Percentiles rank a stretch among this genome's conserved stretches.
phyloP scores from a whole-genome alignment of 2,113 vertebrate genomes.

The Pitta sordida region DNA sequence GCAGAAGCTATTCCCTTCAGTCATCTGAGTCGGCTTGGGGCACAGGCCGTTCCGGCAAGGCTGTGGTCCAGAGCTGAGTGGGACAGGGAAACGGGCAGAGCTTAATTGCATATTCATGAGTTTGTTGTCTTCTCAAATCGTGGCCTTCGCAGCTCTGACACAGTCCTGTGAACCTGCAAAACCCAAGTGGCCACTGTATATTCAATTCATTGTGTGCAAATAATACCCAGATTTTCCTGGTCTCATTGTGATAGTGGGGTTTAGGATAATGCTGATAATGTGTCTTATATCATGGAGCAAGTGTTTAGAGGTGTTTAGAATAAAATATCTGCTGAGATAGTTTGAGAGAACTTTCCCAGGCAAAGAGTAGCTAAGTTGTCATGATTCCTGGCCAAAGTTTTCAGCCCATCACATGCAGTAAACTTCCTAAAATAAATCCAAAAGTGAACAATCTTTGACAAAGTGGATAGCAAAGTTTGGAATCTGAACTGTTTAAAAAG shows the following conservation, averaged over 20 bases:
- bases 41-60: too few relatives aligned
- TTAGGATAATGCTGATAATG: background rate
- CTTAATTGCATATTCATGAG: too few relatives aligned
- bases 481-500: background rate
- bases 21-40: too few relatives aligned
- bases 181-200: too few relatives aligned
- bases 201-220: background rate
- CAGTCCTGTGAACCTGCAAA: too few relatives aligned
- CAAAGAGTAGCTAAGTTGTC: background rate
- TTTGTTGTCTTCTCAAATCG: too few relatives aligned
- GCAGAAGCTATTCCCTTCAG: too few relatives aligned
- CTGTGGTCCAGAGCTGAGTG: too few relatives aligned
- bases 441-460: background rate
- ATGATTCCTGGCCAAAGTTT: background rate
- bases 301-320: background rate
- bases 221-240: background rate
- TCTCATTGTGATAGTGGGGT: background rate
- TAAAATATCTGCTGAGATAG: background rate
- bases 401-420: fast-evolving
- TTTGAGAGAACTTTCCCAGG: background rate
- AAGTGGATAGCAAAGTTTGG: background rate
- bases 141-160: too few relatives aligned
- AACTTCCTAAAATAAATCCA: background rate
- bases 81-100: too few relatives aligned
- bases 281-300: background rate